Evolutionary conservation across 1,140 invertebrate species (phyloP).

Genomic region (Potamilus streckersoni): DNA sequence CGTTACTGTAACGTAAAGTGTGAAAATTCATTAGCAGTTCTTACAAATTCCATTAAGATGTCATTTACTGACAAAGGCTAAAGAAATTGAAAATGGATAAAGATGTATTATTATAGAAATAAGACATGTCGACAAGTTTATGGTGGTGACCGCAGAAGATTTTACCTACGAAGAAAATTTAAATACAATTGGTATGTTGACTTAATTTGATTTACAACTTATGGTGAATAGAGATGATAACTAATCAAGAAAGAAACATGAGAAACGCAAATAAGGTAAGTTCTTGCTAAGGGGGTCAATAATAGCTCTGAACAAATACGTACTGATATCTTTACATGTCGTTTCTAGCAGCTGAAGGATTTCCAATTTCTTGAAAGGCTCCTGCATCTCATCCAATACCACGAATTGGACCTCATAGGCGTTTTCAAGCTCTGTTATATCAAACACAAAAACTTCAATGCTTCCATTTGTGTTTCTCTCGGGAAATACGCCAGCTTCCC

Average conservation of each 20-base stretch:
- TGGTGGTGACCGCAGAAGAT: not conserved
- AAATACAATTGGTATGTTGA: not conserved
- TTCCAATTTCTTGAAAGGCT: conserved; percentile 11
- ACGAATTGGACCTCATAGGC: conserved; percentile 11
- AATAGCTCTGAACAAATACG: not conserved
- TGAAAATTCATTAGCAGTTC: not conserved
- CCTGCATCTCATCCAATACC: conserved; percentile 7
- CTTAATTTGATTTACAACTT: not conserved
- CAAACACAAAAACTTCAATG: conserved; percentile 19
- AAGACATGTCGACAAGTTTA: not conserved
- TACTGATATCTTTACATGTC: conserved; percentile 24
- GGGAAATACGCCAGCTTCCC: not conserved
- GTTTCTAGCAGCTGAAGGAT: conserved; percentile 9
- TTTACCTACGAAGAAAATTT: not conserved
- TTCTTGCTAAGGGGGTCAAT: not conserved
- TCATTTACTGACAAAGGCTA: not conserved
- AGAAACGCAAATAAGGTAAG: not conserved
- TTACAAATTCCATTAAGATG: not conserved
- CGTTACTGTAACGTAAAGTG: not conserved
- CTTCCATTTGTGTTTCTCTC: not conserved
- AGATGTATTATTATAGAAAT: not conserved
- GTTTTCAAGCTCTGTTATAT: not conserved
- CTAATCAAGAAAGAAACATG: too few species aligned
- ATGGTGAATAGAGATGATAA: not conserved
- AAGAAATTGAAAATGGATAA: not conserved